These are phyloP conservation scores for Lepeophtheirus nordmannii DNA, from an alignment of 2,888 invertebrate genomes.

Conservation along the genomic window DNA sequence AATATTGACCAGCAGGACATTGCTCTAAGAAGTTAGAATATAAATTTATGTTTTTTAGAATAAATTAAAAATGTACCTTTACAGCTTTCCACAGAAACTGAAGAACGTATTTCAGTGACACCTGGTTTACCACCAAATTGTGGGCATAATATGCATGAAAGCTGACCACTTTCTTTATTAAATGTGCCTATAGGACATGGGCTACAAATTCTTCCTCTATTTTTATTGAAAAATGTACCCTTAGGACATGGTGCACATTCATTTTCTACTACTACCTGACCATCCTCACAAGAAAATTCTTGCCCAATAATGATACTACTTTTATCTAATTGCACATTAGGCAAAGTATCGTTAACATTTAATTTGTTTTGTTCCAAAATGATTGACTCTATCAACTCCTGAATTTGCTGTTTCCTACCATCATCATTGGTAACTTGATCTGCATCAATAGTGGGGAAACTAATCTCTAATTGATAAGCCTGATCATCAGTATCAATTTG, in stretches of 20 bases:
- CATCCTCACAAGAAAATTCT: conserved; percentile 78
- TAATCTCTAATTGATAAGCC: conserved; percentile 70
- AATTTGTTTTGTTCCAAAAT: conserved; percentile 77
- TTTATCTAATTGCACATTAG: conserved; percentile 85
- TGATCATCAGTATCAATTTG: conserved; percentile 34
- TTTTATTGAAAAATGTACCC: conserved; percentile 62
- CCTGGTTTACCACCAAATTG: conserved; percentile 40
- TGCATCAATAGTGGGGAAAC: conserved; percentile 55
- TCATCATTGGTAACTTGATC: conserved; percentile 22
- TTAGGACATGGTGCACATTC: conserved; percentile 63
- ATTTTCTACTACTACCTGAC: conserved; percentile 56
- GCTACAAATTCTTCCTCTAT: conserved; percentile 51
- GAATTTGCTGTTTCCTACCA: conserved; percentile 10
- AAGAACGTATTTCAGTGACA: conserved; percentile 11
- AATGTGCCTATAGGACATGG: conserved; percentile 77
- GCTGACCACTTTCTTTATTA: conserved; percentile 79
- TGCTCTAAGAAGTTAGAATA: conserved; percentile 42
- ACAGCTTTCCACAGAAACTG: conserved; percentile 5
- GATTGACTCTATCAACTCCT: conserved; percentile 66
- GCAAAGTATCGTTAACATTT: conserved; percentile 76
- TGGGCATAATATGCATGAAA: conserved; percentile 76
- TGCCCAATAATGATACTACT: conserved; percentile 70
- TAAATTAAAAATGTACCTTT: not conserved
- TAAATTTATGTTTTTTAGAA: not conserved
- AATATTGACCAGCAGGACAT: conserved; percentile 84